phyloP scores from a whole-genome alignment of 2,888 invertebrate species.

The Agriotes lineatus region DNA sequence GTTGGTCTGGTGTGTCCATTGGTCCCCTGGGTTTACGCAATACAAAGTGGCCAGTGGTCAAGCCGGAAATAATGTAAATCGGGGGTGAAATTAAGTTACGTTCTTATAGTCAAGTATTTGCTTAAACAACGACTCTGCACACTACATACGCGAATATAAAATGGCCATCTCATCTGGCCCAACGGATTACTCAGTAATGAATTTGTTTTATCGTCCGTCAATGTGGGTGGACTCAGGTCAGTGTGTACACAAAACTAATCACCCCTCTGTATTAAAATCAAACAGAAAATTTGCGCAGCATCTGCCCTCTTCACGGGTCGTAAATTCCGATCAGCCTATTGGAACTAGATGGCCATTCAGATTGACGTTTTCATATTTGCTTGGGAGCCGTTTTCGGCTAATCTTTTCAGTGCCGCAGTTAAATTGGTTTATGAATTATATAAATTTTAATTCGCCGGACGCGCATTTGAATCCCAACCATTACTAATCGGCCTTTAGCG shows the following conservation, averaged over 20 bases:
- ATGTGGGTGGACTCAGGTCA: slow-evolving; percentile 60
- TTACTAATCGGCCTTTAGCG: slow-evolving; percentile 37
- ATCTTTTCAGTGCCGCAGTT: slow-evolving; percentile 58
- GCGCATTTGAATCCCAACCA: slow-evolving; percentile 23
- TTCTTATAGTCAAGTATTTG: too few species aligned
- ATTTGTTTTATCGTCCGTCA: background rate
- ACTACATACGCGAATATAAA: too few species aligned
- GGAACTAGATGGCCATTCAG: slow-evolving; percentile 54
- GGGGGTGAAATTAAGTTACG: too few species aligned
- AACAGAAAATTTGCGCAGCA: slow-evolving; percentile 56
- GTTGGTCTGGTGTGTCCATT: slow-evolving; percentile 9
- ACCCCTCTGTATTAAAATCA: slow-evolving; percentile 55
- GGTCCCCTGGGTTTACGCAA: slow-evolving; percentile 31
- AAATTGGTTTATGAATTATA: slow-evolving; percentile 56
- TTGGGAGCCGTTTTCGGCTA: slow-evolving; percentile 57
- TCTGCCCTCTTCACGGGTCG: slow-evolving; percentile 62
- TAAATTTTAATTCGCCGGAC: slow-evolving; percentile 30
- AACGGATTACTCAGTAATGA: slow-evolving; percentile 5
- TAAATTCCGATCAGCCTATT: slow-evolving; percentile 50
- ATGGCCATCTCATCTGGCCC: too few species aligned
- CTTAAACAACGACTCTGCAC: too few species aligned
- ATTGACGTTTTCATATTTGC: slow-evolving; percentile 63
- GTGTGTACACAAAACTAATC: slow-evolving; percentile 57
- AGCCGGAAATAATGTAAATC: background rate
- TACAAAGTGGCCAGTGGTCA: slow-evolving; percentile 9